Evolutionary conservation across 2,888 invertebrate genomes (phyloP).

Genomic region (Spilarctia lutea): DNA sequence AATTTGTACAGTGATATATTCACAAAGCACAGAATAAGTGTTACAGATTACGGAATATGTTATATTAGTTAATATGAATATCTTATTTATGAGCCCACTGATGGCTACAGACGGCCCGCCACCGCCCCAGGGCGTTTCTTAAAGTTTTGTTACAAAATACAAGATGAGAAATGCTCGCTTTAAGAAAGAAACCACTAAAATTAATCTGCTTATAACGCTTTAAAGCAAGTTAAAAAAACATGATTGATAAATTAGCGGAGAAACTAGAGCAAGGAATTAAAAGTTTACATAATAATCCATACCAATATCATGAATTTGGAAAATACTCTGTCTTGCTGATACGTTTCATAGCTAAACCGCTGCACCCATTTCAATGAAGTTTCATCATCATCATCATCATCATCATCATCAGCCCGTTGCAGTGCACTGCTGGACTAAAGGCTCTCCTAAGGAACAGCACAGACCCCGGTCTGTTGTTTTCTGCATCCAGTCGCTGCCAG

Average conservation of each 20-base stretch:
- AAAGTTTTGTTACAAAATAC: conserved; percentile 18
- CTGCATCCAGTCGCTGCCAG: no score
- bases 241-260: conserved; percentile 6
- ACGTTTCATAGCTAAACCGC: no score
- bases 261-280: conserved; percentile 6
- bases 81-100: conserved; percentile 54
- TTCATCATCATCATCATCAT: no score
- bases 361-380: no score
- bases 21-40: conserved; percentile 77
- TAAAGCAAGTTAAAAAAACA: conserved; percentile 26
- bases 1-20: conserved; percentile 82
- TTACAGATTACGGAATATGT: conserved; percentile 74
- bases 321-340: no score
- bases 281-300: not conserved
- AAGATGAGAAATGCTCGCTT: conserved; percentile 41
- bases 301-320: no score
- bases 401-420: no score
- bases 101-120: conserved; percentile 31
- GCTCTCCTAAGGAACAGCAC: no score
- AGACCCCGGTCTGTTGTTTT: no score
- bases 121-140: conserved; percentile 35
- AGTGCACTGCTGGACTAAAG: no score
- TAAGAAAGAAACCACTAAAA: conserved; percentile 47
- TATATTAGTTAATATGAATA: conserved; percentile 79
- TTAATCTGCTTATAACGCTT: conserved; percentile 39